Percentiles rank a stretch among this genome's conserved stretches.
Conservation (phyloP, 2,113 vertebrate species). For the Spilogale gracilis region DNA sequence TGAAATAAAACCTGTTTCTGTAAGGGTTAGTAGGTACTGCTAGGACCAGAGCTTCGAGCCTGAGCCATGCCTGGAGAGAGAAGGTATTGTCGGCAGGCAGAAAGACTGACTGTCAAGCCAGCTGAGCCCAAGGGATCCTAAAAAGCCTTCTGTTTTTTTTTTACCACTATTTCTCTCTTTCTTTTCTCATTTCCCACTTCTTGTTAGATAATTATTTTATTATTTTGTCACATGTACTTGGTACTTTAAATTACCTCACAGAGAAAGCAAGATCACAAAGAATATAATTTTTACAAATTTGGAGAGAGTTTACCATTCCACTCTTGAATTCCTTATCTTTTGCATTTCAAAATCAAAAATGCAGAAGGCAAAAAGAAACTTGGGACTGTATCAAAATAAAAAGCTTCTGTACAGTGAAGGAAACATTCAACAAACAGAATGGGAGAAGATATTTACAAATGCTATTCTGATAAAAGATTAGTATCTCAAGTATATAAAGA, state of each 20-base stretch:
- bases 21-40: neutral
- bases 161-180: neutral
- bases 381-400: neutral
- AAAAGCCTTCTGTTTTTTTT: neutral
- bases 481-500: neutral
- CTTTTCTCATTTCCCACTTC: neutral
- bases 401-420: neutral
- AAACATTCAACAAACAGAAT: neutral
- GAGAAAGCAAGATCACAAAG: neutral
- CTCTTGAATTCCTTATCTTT: neutral
- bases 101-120: neutral
- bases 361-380: neutral
- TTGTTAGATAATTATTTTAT: neutral
- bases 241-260: neutral
- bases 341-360: conserved; percentile 20
- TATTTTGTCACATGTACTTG: fast-evolving
- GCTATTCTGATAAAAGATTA: neutral
- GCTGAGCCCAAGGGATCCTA: fast-evolving
- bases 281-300: neutral
- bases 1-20: fast-evolving
- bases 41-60: too few species aligned
- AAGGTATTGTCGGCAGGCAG: fast-evolving
- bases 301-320: fast-evolving
- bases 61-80: neutral
- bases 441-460: neutral